Evolutionary conservation across 2,888 invertebrate genomes (phyloP).

Genomic region (Philonicus albiceps): DNA sequence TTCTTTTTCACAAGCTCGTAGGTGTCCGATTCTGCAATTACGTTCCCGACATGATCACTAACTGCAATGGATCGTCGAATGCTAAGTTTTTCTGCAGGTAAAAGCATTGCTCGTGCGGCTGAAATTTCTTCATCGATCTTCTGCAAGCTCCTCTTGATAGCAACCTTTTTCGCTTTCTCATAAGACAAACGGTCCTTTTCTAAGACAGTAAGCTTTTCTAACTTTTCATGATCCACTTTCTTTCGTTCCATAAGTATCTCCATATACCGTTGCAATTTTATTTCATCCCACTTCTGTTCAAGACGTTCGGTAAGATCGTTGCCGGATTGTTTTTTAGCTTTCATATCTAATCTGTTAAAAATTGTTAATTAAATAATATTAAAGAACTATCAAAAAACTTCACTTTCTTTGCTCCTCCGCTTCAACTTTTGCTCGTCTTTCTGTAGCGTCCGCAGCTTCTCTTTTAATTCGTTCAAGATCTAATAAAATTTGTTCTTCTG

Average conservation of each 20-base stretch:
- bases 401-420: conserved; percentile 48
- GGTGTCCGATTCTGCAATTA: conserved; percentile 51
- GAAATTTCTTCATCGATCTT: conserved; percentile 57
- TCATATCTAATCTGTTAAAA: conserved; percentile 5
- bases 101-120: conserved; percentile 57
- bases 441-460: conserved; percentile 57
- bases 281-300: conserved; percentile 69
- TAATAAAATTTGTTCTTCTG: conserved; percentile 64
- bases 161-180: conserved; percentile 58
- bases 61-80: conserved; percentile 53
- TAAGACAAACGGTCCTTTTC: conserved; percentile 72
- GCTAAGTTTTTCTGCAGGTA: conserved; percentile 64
- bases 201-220: conserved; percentile 69
- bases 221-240: conserved; percentile 58
- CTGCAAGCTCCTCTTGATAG: conserved; percentile 54
- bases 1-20: conserved; percentile 52
- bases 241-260: conserved; percentile 61
- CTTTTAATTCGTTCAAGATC: conserved; percentile 63
- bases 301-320: conserved; percentile 56
- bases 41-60: conserved; percentile 43
- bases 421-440: conserved; percentile 49
- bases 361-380: neutral
- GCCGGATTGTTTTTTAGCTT: conserved; percentile 50
- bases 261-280: conserved; percentile 71
- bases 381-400: neutral